Percentiles rank a stretch among this genome's conserved stretches.
Evolutionary conservation across 2,797 vertebrate genomes (phyloP).

Genomic region (Holocentrus rufus): DNA sequence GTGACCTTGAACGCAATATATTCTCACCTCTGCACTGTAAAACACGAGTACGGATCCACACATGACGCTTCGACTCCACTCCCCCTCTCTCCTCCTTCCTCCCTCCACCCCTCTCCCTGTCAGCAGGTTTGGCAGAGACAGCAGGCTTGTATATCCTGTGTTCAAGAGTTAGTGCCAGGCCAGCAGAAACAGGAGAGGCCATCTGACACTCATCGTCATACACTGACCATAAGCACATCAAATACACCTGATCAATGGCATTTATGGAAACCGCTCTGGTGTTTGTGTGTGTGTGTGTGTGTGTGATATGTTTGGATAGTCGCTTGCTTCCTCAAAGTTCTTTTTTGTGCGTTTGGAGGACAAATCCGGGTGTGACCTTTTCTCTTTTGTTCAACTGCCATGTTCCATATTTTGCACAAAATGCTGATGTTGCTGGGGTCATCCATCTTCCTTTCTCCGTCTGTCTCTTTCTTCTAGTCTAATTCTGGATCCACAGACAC

Average conservation of each 20-base stretch:
- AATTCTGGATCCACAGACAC: slow-evolving; percentile 20
- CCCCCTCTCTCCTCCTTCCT: slow-evolving; percentile 21
- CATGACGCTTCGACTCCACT: slow-evolving; percentile 49
- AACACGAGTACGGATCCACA: slow-evolving; percentile 45
- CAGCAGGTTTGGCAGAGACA: slow-evolving; percentile 73
- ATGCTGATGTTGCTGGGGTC: not conserved
- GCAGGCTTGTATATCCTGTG: slow-evolving; percentile 73
- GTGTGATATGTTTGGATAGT: slow-evolving; percentile 15
- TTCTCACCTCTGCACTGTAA: slow-evolving; percentile 46
- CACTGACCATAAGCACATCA: slow-evolving; percentile 57
- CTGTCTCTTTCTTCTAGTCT: slow-evolving; percentile 34
- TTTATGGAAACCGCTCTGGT: slow-evolving; percentile 37
- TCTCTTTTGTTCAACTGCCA: slow-evolving; percentile 4
- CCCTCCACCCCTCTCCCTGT: slow-evolving; percentile 60
- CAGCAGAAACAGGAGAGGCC: slow-evolving; percentile 79
- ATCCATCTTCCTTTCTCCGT: slow-evolving; percentile 17
- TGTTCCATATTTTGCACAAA: not conserved
- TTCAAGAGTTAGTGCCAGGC: slow-evolving; percentile 68
- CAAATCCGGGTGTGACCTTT: slow-evolving; percentile 5
- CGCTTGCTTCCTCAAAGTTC: not conserved
- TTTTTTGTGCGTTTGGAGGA: slow-evolving; percentile 8
- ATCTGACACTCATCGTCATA: slow-evolving; percentile 64
- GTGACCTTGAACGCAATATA: slow-evolving; percentile 62
- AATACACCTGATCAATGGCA: slow-evolving; percentile 53
- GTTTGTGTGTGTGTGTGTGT: slow-evolving; percentile 16